phyloP scores from a whole-genome alignment of 64 coral and sea anemone genomes.

The Exaiptasia diaphana region DNA sequence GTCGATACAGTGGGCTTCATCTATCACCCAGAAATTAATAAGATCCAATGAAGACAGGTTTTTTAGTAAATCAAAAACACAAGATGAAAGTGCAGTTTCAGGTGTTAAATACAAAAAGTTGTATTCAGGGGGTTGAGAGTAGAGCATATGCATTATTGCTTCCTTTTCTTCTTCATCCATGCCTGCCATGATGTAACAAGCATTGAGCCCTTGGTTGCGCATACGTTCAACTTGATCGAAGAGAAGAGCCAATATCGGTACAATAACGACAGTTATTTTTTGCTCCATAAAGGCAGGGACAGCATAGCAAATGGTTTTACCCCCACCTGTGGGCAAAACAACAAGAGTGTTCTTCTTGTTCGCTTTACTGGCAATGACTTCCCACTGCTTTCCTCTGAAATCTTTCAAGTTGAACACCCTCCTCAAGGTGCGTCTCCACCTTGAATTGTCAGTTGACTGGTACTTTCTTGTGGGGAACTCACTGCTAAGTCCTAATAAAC shows the following conservation, averaged over 20 bases:
- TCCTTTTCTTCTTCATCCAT: slow-evolving; percentile 31
- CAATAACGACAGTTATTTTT: slow-evolving; percentile 17
- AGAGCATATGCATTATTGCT: slow-evolving; percentile 11
- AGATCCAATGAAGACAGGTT: not conserved
- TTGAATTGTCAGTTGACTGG: not conserved
- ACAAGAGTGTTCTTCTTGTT: not conserved
- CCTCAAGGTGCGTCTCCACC: not conserved
- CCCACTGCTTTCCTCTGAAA: not conserved
- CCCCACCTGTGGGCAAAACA: slow-evolving; percentile 22
- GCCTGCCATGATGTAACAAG: slow-evolving; percentile 45
- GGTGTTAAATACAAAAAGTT: slow-evolving; percentile 53
- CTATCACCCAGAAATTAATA: slow-evolving; percentile 42
- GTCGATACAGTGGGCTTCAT: slow-evolving; percentile 61
- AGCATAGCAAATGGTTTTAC: slow-evolving; percentile 35
- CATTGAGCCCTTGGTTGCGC: slow-evolving; percentile 9
- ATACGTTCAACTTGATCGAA: slow-evolving; percentile 43
- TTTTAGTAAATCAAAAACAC: not conserved
- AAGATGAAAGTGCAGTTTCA: slow-evolving; percentile 2
- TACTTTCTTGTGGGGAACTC: not conserved
- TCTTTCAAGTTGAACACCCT: not conserved
- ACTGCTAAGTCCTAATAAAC: not conserved
- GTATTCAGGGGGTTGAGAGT: not conserved
- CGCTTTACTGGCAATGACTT: not conserved
- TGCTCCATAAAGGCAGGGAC: not conserved
- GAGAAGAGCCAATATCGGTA: slow-evolving; percentile 26